Conservation (phyloP, 64 coral and sea anemone genomes). For the Pocillopora damicornis region DNA sequence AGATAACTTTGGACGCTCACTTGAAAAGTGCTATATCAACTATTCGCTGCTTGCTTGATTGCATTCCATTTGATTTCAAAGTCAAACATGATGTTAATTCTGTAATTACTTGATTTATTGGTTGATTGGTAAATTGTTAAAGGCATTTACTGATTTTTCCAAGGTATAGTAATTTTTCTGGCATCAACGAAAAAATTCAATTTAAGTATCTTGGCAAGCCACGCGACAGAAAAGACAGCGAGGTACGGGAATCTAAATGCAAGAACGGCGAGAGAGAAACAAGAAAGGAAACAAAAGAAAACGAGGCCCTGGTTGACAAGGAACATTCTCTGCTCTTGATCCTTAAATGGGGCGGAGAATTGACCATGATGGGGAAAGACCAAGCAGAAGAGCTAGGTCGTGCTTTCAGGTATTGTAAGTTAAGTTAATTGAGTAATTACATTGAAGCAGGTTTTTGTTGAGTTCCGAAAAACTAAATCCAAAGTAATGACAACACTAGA, state of each 20-base stretch:
- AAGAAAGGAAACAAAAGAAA: not conserved
- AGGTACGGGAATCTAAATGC: not conserved
- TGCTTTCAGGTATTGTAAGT: conserved; percentile 70
- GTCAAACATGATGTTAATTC: too few relatives aligned
- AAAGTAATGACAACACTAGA: too few relatives aligned
- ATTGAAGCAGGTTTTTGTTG: too few relatives aligned
- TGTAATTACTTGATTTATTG: too few relatives aligned
- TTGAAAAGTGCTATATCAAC: too few relatives aligned
- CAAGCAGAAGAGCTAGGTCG: conserved; percentile 89
- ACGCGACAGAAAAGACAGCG: conserved; percentile 47
- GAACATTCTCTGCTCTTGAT: conserved; percentile 76
- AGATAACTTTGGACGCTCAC: too few relatives aligned
- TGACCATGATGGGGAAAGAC: conserved; percentile 76
- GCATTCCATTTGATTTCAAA: too few relatives aligned
- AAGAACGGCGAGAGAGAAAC: not conserved
- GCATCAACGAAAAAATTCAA: conserved; percentile 95
- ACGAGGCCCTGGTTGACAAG: not conserved
- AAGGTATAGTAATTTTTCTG: conserved; percentile 99
- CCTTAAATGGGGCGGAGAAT: conserved; percentile 94
- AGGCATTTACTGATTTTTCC: not conserved
- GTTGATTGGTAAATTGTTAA: too few relatives aligned
- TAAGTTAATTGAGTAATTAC: too few relatives aligned
- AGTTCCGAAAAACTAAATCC: too few relatives aligned
- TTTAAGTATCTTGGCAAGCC: conserved; percentile 88
- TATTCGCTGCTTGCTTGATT: too few relatives aligned